Evolutionary conservation across 1,140 invertebrate species (phyloP).

Genomic region (Drosophila sucinea): DNA sequence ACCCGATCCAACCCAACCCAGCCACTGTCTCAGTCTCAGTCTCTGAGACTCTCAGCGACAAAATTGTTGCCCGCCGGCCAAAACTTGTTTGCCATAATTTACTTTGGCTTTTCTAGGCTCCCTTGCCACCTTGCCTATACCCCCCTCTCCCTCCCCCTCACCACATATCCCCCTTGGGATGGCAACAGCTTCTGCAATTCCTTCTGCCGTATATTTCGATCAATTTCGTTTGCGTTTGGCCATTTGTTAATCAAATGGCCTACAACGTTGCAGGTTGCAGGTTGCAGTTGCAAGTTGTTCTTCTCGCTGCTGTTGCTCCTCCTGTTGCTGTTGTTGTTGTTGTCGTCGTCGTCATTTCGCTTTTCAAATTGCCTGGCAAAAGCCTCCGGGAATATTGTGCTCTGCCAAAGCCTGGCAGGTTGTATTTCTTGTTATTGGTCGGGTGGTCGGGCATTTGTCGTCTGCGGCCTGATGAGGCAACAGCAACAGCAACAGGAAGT

Average conservation of each 20-base stretch:
- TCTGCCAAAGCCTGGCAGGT: constrained; percentile 36
- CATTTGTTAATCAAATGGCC: constrained; percentile 82
- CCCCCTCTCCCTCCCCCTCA: too few species aligned
- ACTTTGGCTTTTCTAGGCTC: constrained; percentile 64
- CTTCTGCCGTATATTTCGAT: constrained; percentile 74
- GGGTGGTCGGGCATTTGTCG: constrained; percentile 40
- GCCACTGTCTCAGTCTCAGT: constrained; percentile 9
- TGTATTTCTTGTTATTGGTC: constrained; percentile 37
- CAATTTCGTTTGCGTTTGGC: constrained; percentile 79
- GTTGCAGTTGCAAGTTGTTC: constrained; percentile 30
- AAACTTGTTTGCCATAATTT: constrained; percentile 82
- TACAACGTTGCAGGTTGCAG: constrained; percentile 61
- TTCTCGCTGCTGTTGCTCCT: constrained; percentile 27
- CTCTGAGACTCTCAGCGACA: constrained; percentile 69
- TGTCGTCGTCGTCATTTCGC: constrained; percentile 74
- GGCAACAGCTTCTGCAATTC: too few species aligned
- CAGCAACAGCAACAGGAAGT: constrained; percentile 26
- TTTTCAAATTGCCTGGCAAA: constrained; percentile 73
- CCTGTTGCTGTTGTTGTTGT: constrained; percentile 25
- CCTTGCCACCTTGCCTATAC: not conserved
- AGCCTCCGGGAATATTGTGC: constrained; percentile 61
- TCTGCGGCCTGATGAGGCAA: constrained; percentile 2
- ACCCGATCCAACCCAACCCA: not conserved
- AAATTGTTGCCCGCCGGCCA: constrained; percentile 79
- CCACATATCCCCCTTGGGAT: not conserved